Base-by-base conservation (phyloP, 2,797 vertebrate species). In the Pangasius mekongensis region DNA sequence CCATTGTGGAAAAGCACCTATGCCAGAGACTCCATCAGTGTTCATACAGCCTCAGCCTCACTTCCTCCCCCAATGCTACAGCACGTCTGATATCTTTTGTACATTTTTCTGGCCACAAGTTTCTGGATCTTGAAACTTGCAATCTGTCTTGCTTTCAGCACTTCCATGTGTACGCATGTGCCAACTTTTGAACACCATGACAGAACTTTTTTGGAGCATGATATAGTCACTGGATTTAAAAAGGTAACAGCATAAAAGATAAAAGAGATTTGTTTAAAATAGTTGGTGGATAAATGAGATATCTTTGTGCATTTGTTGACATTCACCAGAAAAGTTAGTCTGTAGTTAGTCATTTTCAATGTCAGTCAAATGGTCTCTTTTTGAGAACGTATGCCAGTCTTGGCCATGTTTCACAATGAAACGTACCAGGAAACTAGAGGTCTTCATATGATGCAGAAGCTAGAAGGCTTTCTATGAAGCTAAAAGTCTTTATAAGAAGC, bases 391-490 rank as follows among this genome's bases (percentile, higher is more conserved):
- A 13, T 1, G n/a, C 67, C n/a, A 27, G 73, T 77, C 43, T 76
- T 49, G 47, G 27, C 27, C 74, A 16, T n/a, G 13, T 27, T 77
- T 77, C 27, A 77, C 47, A 77, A 52, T 77, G 6, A 52, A 74
- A 9, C 10, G 16, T 39, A 71, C 36, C 33, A 47, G 69, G 71
- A 43, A 22, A 33, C 5, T 69, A 69, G 30, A 33, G 16, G 74
- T 69, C 62, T 67, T 22, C 71, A 85, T 87, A 58, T 87, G 85
- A 87, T 30, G 52, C 67, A 30, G 47, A 62, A 80, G 67, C 88
- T 88, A 69, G 30, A 69, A 43, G 1, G 24, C 3, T 67, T n/a
- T n/a, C 3, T 67, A 3, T 60, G n/a, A n/a, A 67, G 24, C 27
- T 39, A 73, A 43, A 71, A 24, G 71, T 74, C 33, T 74, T 74